Conservation (phyloP, 2,113 vertebrate species). For the Leptodactylus fuscus region DNA sequence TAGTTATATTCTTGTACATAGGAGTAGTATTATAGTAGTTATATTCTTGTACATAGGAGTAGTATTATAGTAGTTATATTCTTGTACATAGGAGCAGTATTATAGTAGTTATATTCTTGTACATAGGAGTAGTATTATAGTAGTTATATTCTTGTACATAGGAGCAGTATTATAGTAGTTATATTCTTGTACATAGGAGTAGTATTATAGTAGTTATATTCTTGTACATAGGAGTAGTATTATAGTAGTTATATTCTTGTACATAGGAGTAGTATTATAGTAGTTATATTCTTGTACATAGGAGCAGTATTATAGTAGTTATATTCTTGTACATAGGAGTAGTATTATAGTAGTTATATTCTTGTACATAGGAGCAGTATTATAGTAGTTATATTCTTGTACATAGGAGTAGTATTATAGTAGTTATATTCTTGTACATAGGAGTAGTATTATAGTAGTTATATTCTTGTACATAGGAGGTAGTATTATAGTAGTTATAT, state of each 20-base stretch:
- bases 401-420: too few species aligned
- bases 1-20: neutral
- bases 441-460: too few species aligned
- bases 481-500: too few species aligned
- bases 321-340: neutral
- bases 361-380: too few species aligned
- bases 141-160: neutral
- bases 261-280: neutral
- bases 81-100: neutral
- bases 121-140: neutral
- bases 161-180: neutral
- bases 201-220: conserved; percentile 7
- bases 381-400: too few species aligned
- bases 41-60: neutral
- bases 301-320: neutral
- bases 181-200: neutral
- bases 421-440: too few species aligned
- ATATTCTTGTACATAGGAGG: too few species aligned
- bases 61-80: neutral
- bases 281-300: neutral
- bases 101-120: too few species aligned
- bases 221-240: neutral
- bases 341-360: too few species aligned
- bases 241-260: neutral
- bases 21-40: neutral